phyloP scores from a whole-genome alignment of 2,888 invertebrate genomes.

The Brachyopa scutellaris region DNA sequence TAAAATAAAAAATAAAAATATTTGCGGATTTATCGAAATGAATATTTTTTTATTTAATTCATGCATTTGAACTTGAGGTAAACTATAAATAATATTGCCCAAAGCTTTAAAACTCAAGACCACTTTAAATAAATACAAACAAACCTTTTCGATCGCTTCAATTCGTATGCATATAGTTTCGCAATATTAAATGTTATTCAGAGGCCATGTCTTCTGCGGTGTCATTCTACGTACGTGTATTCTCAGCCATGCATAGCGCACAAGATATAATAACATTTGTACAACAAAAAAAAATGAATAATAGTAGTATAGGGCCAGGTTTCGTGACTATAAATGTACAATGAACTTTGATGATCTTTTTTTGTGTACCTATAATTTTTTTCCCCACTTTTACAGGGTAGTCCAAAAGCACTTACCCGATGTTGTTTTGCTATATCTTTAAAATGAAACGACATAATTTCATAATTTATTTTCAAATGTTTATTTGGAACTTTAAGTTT shows the following conservation, averaged over 20 bases:
- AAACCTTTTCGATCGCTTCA: not conserved
- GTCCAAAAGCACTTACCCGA: too few relatives aligned
- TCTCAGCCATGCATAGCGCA: not conserved
- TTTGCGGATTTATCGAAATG: not conserved
- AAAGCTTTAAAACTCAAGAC: not conserved
- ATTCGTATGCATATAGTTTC: not conserved
- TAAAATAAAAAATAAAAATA: too few relatives aligned
- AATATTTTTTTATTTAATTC: not conserved
- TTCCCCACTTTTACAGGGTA: too few relatives aligned
- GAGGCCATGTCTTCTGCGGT: not conserved
- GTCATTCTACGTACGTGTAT: not conserved
- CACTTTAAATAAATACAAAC: not conserved
- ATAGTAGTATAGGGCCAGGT: not conserved
- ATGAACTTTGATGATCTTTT: constrained; percentile 5
- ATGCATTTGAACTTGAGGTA: not conserved
- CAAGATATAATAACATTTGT: too few relatives aligned
- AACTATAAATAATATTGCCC: not conserved
- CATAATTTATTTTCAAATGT: too few relatives aligned
- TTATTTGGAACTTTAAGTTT: too few relatives aligned
- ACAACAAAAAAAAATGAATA: not conserved
- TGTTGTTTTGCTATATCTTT: too few relatives aligned
- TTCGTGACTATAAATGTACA: not conserved
- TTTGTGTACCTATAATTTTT: too few relatives aligned
- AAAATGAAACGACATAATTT: too few relatives aligned
- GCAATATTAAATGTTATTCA: not conserved